Conservation (phyloP, 2,113 vertebrate genomes). For the Sinocyclocheilus grahami region DNA sequence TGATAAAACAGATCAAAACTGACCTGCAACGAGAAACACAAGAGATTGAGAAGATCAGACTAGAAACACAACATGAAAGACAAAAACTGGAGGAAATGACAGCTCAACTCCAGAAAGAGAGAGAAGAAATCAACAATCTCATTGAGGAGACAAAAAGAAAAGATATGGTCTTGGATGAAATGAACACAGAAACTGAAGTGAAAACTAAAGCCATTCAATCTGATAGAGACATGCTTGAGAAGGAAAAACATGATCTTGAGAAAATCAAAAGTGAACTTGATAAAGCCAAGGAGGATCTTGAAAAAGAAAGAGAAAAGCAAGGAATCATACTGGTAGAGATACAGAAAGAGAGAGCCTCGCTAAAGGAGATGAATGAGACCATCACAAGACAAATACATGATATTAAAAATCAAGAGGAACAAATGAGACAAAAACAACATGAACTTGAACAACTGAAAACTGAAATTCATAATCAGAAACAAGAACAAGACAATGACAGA, state of each 20-base stretch:
- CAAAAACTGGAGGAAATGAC: slow-evolving; percentile 10
- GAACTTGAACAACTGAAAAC: not conserved
- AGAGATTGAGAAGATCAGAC: too few relatives aligned
- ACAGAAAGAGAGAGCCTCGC: not conserved
- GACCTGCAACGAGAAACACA: too few relatives aligned
- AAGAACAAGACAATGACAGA: not conserved
- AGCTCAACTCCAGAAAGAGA: not conserved
- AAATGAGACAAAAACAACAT: slow-evolving; percentile 46
- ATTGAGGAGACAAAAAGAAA: not conserved
- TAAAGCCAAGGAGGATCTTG: not conserved
- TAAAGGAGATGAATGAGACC: not conserved
- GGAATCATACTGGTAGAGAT: slow-evolving; percentile 46
- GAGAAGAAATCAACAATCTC: not conserved
- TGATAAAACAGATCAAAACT: too few relatives aligned
- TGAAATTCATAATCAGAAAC: slow-evolving; percentile 5
- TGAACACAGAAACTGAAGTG: too few relatives aligned
- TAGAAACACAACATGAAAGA: not conserved
- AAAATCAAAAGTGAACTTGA: slow-evolving; percentile 35
- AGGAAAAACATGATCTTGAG: too few relatives aligned
- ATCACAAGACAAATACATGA: not conserved
- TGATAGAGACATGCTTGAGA: too few relatives aligned
- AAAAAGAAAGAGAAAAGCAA: slow-evolving; percentile 15
- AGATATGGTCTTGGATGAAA: not conserved
- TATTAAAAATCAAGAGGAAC: slow-evolving; percentile 50
- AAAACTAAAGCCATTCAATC: too few relatives aligned